Evolutionary conservation across 2,797 vertebrate genomes (phyloP).

Genomic region (Platalea minor): DNA sequence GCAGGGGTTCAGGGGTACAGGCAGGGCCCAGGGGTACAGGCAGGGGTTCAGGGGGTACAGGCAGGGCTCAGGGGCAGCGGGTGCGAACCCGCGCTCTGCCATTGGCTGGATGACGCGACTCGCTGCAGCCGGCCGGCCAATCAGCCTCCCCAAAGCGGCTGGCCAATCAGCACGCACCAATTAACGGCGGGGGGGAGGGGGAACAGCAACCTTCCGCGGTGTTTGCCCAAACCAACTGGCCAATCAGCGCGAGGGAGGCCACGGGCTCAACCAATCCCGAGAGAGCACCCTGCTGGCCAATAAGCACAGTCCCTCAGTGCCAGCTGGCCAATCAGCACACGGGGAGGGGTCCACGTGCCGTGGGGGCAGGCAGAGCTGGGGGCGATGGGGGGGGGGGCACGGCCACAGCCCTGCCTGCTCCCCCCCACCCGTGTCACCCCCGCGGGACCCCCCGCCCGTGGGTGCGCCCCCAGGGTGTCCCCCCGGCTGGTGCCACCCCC

Average conservation of each 20-base stretch:
- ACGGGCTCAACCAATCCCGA: neutral
- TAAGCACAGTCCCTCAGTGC: fast-evolving
- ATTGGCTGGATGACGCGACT: neutral
- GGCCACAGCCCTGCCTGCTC: too few relatives aligned
- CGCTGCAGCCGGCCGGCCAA: neutral
- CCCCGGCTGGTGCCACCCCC: too few relatives aligned
- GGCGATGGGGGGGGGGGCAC: too few relatives aligned
- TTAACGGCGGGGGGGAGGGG: neutral
- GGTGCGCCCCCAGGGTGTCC: too few relatives aligned
- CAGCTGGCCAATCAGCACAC: neutral
- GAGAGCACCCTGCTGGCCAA: neutral
- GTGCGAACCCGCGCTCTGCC: neutral
- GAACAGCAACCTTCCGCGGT: neutral
- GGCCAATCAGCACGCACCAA: neutral
- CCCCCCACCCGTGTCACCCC: neutral
- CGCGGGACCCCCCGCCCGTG: too few relatives aligned
- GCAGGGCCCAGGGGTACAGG: neutral
- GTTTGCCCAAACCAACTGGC: neutral
- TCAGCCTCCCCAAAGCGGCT: neutral
- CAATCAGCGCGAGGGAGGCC: neutral
- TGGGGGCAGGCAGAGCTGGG: too few relatives aligned
- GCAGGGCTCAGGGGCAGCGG: neutral
- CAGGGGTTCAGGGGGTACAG: too few relatives aligned
- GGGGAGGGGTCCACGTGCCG: too few relatives aligned
- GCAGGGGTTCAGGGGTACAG: too few relatives aligned